Evolutionary conservation across 2,113 vertebrate species (phyloP), one percentile per base, ranked within the genome.

Genomic region (Poicephalus gulielmi): DNA sequence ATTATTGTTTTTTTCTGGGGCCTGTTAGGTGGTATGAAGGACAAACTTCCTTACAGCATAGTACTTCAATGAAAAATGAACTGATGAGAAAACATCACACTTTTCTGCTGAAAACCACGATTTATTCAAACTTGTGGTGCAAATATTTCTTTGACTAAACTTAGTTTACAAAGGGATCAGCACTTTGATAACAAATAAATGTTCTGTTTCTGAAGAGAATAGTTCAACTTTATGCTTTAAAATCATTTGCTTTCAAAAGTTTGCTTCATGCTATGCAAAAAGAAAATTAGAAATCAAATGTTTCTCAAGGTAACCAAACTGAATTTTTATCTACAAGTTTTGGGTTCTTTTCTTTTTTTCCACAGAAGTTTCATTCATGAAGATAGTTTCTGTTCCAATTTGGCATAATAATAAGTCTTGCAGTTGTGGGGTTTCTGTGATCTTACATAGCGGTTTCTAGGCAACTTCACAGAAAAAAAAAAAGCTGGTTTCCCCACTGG

Each of bases 401-500:
- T 91, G 59, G 59, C 37, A 50, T 81, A 90, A 90, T 93, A 95
- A 92, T 76, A 90, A 46, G 70, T 96, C 53, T 91, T 88, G 80
- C 50, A 94, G 52, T 86, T 88, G 27, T 52, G 52, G 69, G 41
- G 31, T 93, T 96, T 92, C 83, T 95, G 59, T 81, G 60, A 81
- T 74, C 69, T 84, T 82, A 79, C 86, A 91, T 57, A 90, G 57
- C 4, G 4, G 46, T 96, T 97, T 88, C 80, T 70, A 92, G 62
- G 91, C 88, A 93, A 86, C 69, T 83, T 88, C 43, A 47, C n/a
- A 43, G 16, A 25, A 13, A 70, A 74, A 83, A 83, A 77, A 62
- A 81, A 63, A 25, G 2, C 23, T 35, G 16, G 22, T 91, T 88
- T 94, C 31, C 80, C 77, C 37, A 69, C 57, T 13, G 49, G 15